Evolutionary conservation across 2,797 vertebrate species (phyloP).

Genomic region (Melanotaenia parkinsoni): DNA sequence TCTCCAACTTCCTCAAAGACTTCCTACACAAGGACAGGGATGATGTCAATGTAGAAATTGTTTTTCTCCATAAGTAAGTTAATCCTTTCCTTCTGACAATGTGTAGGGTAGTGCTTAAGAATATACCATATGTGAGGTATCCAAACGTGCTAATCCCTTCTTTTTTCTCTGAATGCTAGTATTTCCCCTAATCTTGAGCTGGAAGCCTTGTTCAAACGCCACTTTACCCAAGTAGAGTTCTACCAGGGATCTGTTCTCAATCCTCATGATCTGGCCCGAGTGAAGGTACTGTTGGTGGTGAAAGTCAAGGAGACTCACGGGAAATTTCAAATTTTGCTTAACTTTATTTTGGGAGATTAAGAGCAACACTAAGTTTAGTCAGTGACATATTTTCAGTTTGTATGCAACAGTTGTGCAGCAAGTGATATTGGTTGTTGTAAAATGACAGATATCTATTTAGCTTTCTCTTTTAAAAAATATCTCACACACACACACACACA

Average conservation of each 20-base stretch:
- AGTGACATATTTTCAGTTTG: constrained; percentile 3
- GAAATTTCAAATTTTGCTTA: background rate
- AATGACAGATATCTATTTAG: background rate
- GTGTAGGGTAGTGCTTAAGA: constrained; percentile 21
- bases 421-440: background rate
- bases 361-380: background rate
- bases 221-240: constrained; percentile 99
- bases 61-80: constrained; percentile 99
- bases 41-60: constrained; percentile 99
- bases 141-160: constrained; percentile 33
- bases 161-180: constrained; percentile 79
- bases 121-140: constrained; percentile 5
- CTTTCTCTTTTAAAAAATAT: background rate
- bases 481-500: no score
- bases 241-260: constrained; percentile 99
- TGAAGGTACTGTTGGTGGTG: constrained; percentile 85
- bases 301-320: background rate
- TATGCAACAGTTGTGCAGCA: constrained; percentile 1
- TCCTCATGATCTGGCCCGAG: constrained; percentile 97
- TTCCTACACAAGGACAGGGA: constrained; percentile 99
- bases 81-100: constrained; percentile 42
- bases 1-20: constrained; percentile 99
- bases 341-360: constrained; percentile 12
- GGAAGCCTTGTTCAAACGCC: constrained; percentile 99
- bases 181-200: constrained; percentile 99